Conservation (phyloP, 1,140 invertebrate genomes). For the Babylonia areolata region DNA sequence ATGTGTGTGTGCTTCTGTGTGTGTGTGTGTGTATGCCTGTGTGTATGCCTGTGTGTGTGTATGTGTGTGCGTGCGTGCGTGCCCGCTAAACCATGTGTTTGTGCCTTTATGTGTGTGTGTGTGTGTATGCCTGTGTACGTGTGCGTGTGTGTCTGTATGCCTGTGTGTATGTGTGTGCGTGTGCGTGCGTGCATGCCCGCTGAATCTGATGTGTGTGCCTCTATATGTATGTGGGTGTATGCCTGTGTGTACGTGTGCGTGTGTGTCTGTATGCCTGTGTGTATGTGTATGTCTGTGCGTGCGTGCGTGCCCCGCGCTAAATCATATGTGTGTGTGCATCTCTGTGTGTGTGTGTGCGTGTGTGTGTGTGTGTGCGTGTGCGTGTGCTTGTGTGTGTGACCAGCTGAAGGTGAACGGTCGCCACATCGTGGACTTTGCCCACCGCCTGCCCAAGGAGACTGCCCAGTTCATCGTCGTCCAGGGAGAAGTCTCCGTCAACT, state of each 20-base stretch:
- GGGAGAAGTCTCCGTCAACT: slow-evolving; percentile 34
- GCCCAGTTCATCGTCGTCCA: slow-evolving; percentile 44
- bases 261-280: too few species aligned
- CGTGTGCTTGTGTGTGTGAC: too few species aligned
- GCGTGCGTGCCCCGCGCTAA: not conserved
- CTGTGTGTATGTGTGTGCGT: not conserved
- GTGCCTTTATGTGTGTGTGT: not conserved
- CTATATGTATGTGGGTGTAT: not conserved
- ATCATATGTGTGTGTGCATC: too few species aligned
- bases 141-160: not conserved
- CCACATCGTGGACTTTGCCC: slow-evolving; percentile 86
- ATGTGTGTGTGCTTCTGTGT: not conserved
- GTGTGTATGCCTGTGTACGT: not conserved
- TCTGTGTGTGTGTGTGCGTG: too few species aligned
- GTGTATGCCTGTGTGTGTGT: not conserved
- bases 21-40: not conserved
- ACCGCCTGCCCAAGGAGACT: slow-evolving; percentile 80
- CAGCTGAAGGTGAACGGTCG: slow-evolving; percentile 86
- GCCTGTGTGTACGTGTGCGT: too few species aligned
- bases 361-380: too few species aligned
- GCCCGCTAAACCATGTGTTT: not conserved
- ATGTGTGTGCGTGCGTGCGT: not conserved
- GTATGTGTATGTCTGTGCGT: too few species aligned
- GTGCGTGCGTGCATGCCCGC: too few species aligned
- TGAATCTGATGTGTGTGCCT: not conserved